Evolutionary conservation across 2,888 invertebrate genomes (phyloP), one percentile per base, ranked within the genome.

Genomic region (Ceraclea dissimilis): DNA sequence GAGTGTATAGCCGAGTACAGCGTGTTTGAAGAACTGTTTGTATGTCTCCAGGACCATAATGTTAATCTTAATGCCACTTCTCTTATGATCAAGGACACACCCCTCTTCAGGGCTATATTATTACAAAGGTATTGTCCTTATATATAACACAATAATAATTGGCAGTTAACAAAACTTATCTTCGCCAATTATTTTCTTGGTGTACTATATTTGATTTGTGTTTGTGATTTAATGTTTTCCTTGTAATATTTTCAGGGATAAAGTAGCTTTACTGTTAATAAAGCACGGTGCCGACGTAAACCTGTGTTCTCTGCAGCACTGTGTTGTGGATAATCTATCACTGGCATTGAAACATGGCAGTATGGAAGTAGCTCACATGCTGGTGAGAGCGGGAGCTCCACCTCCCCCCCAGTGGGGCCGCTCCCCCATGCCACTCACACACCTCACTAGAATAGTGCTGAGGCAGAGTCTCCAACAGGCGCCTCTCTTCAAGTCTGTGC

Each of bases 271-370:
- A 46, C 67, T 79, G 11, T 71, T 85, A 10, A 78, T 85, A 51
- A 76, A 79, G 53, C 77, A 83, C 61, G 85, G 85, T 31, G 81
- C 81, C 10, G 80, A 84, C 64, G 82, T 84, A 0, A 84, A 83
- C 66, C 69, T 77, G 2, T 76, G 78, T 60, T 80, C 82, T 64
- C 71, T 81, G 56, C 73, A 77, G 53, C 74, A 79, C 1, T 79
- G 76, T 61, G 72, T 72, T 2, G 72, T 81, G 54, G 82, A 82
- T 63, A 80, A 80, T 65, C 67, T 83, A 49, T 74, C 78, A 17
- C 72, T 81, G 62, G 80, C 80, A 10, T 75, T 78, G 60, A 71
- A 75, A 55, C 66, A 72, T 44, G 64, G 66, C 39, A 67, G 70
- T 10, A 64, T 64, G 52, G 64, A 65, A 47, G 66, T 78, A 39